Evolutionary conservation across 2,797 vertebrate species (phyloP).

Genomic region (Cuniculus paca): DNA sequence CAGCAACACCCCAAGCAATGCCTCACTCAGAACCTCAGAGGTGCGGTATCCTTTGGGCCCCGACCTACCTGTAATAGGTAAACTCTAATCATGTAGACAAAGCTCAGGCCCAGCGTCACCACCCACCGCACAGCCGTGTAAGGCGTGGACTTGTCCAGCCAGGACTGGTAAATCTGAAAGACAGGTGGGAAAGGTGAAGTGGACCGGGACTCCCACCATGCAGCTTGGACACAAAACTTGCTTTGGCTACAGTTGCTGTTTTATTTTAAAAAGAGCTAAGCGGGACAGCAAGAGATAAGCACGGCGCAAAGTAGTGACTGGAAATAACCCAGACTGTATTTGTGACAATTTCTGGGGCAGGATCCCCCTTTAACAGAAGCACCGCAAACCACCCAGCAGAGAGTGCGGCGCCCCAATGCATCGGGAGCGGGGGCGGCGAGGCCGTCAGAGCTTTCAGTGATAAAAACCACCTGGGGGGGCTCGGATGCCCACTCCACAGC

Average conservation of each 20-base stretch:
- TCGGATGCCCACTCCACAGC: background rate
- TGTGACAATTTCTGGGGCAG: background rate
- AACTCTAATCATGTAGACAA: conserved; percentile 98
- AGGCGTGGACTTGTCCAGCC: conserved; percentile 99
- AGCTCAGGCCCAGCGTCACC: conserved; percentile 94
- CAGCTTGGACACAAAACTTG: background rate
- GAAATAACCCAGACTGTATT: background rate
- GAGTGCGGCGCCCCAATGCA: fast-evolving
- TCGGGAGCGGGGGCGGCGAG: background rate
- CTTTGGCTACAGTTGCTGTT: background rate
- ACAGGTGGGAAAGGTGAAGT: background rate
- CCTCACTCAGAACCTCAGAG: fast-evolving
- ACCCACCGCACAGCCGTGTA: conserved; percentile 96
- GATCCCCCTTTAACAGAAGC: background rate
- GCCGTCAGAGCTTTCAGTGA: background rate
- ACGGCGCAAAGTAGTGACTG: fast-evolving
- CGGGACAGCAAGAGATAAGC: background rate
- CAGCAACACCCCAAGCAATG: too few relatives aligned
- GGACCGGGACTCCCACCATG: fast-evolving
- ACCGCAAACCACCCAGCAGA: too few relatives aligned
- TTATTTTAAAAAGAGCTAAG: background rate
- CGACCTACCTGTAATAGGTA: conserved; percentile 97
- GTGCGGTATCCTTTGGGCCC: fast-evolving
- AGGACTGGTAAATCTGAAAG: conserved; percentile 97
- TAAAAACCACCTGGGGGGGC: too few relatives aligned